Conservation (phyloP, 1,140 invertebrate genomes). For the Dufourea novaeangliae region DNA sequence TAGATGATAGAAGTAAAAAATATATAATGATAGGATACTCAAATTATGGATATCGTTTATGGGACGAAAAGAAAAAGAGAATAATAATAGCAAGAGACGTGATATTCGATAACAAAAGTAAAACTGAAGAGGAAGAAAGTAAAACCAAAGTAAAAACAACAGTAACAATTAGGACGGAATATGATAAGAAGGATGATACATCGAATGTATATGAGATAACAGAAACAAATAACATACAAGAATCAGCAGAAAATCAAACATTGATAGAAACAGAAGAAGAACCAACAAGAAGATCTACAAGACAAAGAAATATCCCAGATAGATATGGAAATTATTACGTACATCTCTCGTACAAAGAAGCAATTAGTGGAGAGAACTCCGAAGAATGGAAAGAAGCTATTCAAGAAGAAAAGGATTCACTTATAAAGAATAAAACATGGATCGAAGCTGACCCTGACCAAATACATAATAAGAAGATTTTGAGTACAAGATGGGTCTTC, state of each 20-base stretch:
- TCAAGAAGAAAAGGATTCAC: conserved; percentile 13
- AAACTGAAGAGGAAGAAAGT: not conserved
- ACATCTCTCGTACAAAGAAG: conserved; percentile 5
- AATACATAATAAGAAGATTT: not conserved
- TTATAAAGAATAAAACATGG: conserved; percentile 26
- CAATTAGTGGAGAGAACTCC: not conserved
- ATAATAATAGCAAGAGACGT: conserved; percentile 56
- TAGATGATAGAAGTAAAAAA: conserved; percentile 7
- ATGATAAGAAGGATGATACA: not conserved
- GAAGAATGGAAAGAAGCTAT: conserved; percentile 20
- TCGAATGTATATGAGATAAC: not conserved
- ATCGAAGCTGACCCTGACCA: not conserved
- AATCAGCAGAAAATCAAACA: not conserved
- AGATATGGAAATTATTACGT: conserved; percentile 3
- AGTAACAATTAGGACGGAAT: not conserved
- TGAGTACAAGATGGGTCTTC: conserved; percentile 36
- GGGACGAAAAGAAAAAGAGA: conserved; percentile 57
- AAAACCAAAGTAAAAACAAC: not conserved
- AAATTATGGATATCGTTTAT: conserved; percentile 13
- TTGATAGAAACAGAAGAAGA: not conserved
- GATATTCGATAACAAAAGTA: not conserved
- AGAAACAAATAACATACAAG: not conserved
- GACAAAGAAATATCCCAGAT: not conserved
- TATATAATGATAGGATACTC: conserved; percentile 3
- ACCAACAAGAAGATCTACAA: not conserved